Evolutionary conservation across 2,888 invertebrate species (phyloP), one percentile per base, ranked within the genome.

Genomic region (Epiblema foenella): DNA sequence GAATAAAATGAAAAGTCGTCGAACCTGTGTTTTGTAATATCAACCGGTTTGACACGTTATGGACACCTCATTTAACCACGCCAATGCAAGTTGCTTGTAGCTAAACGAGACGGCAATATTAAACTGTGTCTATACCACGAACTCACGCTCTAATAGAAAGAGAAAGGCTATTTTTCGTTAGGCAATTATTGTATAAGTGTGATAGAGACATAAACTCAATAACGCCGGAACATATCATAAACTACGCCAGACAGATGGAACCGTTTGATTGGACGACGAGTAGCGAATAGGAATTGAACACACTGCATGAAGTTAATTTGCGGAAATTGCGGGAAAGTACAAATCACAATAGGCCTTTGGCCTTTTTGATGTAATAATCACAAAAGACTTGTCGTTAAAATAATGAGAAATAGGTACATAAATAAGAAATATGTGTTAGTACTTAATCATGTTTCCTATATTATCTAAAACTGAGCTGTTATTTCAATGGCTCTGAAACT

Each of bases 211-310:
- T 78, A 79, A 79, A 74, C 78, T 66, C 76, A 69, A 67, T 76
- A 77, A 78, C 81, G 81, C 77, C 79, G 78, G 79, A 77, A 79
- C 82, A 80, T 83, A 83, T 85, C 85, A 83, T 86, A 79, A 83
- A 84, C 85, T 90, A 91, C 90, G 85, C 81, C 88, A 94, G 95
- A 95, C 96, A 96, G 96, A 95, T 96, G 96, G 96, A 96, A 94
- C 81, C 81, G 81, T 88, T 69, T 85, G 77, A 96, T 96, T 96
- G 95, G 96, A 82, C 77, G 77, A 72, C 77, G 71, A 75, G 78
- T 81, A 81, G 82, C 95, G 87, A 95, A 95, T 94, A 82, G 80
- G 77, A 85, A 84, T 81, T 75, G 86, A 89, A 92, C 93, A 93
- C 93, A 93, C 90, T 86, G 76, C 80, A 82, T 74, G 76, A 82